Base-by-base conservation (phyloP, 2,113 vertebrate species). In the Tinamus guttatus region DNA sequence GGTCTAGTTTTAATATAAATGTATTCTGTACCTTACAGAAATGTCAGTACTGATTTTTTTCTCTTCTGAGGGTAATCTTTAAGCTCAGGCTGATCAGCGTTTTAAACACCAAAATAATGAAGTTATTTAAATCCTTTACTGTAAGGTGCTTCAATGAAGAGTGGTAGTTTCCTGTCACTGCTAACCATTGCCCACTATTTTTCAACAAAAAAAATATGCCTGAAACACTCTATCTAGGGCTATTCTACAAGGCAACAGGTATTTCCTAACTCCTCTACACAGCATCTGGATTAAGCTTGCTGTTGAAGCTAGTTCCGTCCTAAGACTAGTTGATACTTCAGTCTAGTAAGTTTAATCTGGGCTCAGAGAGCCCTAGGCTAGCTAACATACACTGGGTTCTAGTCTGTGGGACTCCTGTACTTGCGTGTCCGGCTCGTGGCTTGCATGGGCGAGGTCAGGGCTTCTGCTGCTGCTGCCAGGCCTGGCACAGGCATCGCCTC, bases 341-440 rank as follows among this genome's bases (percentile, higher is more conserved):
- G 40, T 30, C 14, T 65, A 36, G 24, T 27, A 36, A 10, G 34
- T 43, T 54, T 3, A 79, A n/a, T 52, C 43, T 4, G 81, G 69
- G 70, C 91, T 75, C 63, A 58, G 81, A 78, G n/a, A 51, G 62
- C 47, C 19, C 76, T 92, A 51, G 52, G 63, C 27, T 63, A 83
- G 93, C 91, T 63, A 85, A 94, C 91, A 75, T 97, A 98, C 97
- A n/a, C 4, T 49, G 77, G 79, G 45, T 45, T 45, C 47, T 91
- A 92, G 18, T 69, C 79, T 25, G 47, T 38, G 91, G 59, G 36
- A 64, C 60, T 93, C 82, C 22, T 54, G 82, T 60, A 81, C 83
- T 89, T 96, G 91, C 25, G 20, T 13, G 2, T 96, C 90, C 8
- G 52, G 89, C 58, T 85, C 14, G 3, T 67, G 13, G 4, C 56